Evolutionary conservation across 2,888 invertebrate species (phyloP), one percentile per base, ranked within the genome.

Genomic region (Tinea trinotella): DNA sequence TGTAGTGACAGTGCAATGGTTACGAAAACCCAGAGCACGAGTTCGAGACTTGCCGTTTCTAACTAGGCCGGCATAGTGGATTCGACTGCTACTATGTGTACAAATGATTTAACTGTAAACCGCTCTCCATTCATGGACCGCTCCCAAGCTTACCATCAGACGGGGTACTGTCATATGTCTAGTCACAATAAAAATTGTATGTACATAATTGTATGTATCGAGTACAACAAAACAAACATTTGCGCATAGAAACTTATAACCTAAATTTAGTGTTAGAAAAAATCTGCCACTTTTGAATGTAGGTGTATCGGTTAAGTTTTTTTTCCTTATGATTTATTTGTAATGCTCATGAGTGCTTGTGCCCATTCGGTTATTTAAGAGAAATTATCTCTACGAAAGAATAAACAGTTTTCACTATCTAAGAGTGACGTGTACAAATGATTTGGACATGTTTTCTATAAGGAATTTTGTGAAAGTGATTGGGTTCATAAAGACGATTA

Each of bases 331-430:
- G 40, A 40, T 40, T 40, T 40, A 40, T 40, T 40, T 40, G 13
- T 13, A 40, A 15, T 40, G 40, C 13, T 15, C 40, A 15, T 13
- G 40, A 40, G 40, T 15, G 40, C 10, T 40, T 40, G 40, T 40
- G 40, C 40, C 40, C 40, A 15, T 40, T 40, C 6, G 3, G 17
- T 15, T 40, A 40, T 40, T 40, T 48, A 48, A 48, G 48, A 48
- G 48, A 48, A 48, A 48, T 48, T 48, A 48, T 6, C 30, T 7
- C 6, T 40, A 40, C 5, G 40, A 40, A 17, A 48, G 48, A 50
- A 50, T 24, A 22, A 50, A 50, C 50, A 50, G 24, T 50, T 50
- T 50, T 50, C 50, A 50, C 50, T 50, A 50, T 50, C 24, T 22
- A 13, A 13, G 17, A 48, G 12, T 50, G 50, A 50, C 50, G 50